Evolutionary conservation across 2,888 invertebrate genomes (phyloP).

Genomic region (Nemotelus pantherinus): DNA sequence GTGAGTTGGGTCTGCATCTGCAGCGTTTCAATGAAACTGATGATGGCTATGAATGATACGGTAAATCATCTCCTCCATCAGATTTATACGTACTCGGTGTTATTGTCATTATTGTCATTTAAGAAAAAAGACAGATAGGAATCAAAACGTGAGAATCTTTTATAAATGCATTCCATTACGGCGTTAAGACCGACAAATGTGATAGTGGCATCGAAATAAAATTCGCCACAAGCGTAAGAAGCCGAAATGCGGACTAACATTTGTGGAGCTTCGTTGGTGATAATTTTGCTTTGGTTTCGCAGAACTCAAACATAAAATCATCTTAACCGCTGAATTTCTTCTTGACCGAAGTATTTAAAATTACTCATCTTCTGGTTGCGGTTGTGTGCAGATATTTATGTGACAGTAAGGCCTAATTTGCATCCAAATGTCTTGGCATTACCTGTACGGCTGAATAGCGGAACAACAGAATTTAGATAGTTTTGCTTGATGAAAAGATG

Average conservation of each 20-base stretch:
- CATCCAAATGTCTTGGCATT: slow-evolving; percentile 39
- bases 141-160: slow-evolving; percentile 30
- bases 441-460: slow-evolving; percentile 8
- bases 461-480: no score
- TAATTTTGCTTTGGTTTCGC: not conserved
- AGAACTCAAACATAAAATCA: slow-evolving; percentile 23
- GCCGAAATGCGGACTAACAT: no score
- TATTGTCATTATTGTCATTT: slow-evolving; percentile 33
- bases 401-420: slow-evolving; percentile 29
- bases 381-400: slow-evolving; percentile 26
- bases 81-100: not conserved
- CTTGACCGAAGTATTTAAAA: not conserved
- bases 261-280: not conserved
- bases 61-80: slow-evolving; percentile 10
- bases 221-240: not conserved
- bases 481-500: no score
- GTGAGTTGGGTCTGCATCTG: no score
- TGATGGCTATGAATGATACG: slow-evolving; percentile 14
- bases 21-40: not conserved
- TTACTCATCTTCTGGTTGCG: slow-evolving; percentile 17
- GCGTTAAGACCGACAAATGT: not conserved
- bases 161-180: not conserved
- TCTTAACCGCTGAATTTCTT: not conserved
- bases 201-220: not conserved
- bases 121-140: not conserved